Percentiles rank a stretch among this genome's conserved stretches.
These are phyloP conservation scores for Glaucidium brasilianum DNA, from an alignment of 2,113 vertebrate species.

Conservation along the genomic window DNA sequence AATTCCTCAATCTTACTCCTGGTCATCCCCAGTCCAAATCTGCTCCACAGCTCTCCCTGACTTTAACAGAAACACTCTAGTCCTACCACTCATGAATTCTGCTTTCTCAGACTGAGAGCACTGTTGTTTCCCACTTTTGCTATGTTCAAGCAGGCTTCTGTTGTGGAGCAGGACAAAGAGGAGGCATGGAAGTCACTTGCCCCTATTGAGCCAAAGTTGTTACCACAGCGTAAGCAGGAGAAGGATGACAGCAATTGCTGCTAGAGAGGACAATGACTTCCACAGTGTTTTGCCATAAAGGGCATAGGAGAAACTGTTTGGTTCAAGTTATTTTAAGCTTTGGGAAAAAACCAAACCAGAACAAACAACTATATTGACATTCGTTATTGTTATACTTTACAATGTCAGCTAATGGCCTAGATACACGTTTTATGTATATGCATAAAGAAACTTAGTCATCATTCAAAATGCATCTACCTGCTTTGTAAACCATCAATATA, in stretches of 20 bases:
- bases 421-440: neutral
- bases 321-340: neutral
- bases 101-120: neutral
- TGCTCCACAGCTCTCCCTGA: neutral
- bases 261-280: neutral
- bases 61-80: neutral
- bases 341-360: too few species aligned
- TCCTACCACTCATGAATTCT: neutral
- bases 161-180: neutral
- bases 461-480: neutral
- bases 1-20: accelerated
- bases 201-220: neutral
- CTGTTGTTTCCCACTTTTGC: neutral
- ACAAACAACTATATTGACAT: neutral
- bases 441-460: neutral
- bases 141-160: neutral
- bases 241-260: neutral
- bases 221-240: neutral
- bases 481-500: neutral
- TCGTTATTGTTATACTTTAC: neutral
- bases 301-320: neutral
- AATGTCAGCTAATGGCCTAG: neutral
- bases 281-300: neutral
- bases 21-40: neutral
- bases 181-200: neutral